Evolutionary conservation across 1,140 invertebrate genomes (phyloP).

Genomic region (Drosophila biarmipes): DNA sequence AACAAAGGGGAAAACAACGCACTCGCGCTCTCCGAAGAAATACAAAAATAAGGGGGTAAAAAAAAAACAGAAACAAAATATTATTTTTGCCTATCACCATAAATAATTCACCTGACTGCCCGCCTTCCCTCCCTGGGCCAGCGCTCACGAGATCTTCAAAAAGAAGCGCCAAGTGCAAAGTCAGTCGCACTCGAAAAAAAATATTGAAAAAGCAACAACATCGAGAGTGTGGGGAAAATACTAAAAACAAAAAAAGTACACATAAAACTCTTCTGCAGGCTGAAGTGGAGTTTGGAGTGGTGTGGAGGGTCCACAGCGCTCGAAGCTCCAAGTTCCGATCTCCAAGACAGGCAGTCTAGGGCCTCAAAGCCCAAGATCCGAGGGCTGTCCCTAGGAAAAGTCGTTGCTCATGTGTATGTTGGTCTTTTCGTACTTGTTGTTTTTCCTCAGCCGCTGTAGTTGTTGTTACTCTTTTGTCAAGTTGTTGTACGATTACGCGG

Average conservation of each 20-base stretch:
- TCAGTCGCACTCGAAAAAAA: constrained; percentile 74
- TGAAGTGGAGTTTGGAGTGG: constrained; percentile 52
- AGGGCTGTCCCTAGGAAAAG: constrained; percentile 60
- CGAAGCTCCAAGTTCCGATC: constrained; percentile 24
- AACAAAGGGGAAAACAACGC: constrained; percentile 42
- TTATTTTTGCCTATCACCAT: constrained; percentile 82
- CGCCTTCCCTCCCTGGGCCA: background rate
- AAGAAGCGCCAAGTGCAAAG: constrained; percentile 81
- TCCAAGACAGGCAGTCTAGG: constrained; percentile 77
- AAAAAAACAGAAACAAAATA: constrained; percentile 61
- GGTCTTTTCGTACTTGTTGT: constrained; percentile 19
- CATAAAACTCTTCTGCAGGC: constrained; percentile 56
- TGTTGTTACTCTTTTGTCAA: constrained; percentile 63
- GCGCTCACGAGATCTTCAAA: constrained; percentile 72
- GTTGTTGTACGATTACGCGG: constrained; percentile 56
- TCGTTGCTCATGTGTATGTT: constrained; percentile 2
- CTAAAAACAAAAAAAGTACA: constrained; percentile 24
- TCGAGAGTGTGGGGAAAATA: constrained; percentile 12
- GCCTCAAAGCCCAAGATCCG: constrained; percentile 31
- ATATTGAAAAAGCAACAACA: constrained; percentile 54
- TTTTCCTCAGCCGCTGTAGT: background rate
- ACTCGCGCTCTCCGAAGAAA: constrained; percentile 21
- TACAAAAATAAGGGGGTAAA: background rate
- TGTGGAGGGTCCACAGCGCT: constrained; percentile 20
- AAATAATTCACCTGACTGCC: constrained; percentile 72